phyloP scores from a whole-genome alignment of 1,140 invertebrate genomes.

The Zaprionus kolodkinae region DNA sequence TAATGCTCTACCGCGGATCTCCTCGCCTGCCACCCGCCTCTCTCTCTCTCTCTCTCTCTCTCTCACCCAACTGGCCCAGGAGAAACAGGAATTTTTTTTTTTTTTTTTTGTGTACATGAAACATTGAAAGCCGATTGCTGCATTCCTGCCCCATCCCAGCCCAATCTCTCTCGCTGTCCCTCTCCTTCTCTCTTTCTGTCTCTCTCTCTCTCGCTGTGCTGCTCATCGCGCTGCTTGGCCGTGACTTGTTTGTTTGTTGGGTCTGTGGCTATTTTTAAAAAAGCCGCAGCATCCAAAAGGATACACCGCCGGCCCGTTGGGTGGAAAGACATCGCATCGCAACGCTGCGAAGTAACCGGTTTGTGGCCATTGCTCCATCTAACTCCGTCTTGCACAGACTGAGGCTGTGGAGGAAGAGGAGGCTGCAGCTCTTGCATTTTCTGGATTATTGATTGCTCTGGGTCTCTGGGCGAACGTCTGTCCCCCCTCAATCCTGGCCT shows the following conservation, averaged over 20 bases:
- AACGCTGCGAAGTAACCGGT: constrained; percentile 30
- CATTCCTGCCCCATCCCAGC: constrained; percentile 37
- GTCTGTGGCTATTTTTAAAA: constrained; percentile 73
- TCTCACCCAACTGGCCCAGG: constrained; percentile 17
- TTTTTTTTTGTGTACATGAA: constrained; percentile 36
- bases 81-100: constrained; percentile 45
- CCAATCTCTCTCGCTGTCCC: constrained; percentile 21
- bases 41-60: no score
- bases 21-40: no score
- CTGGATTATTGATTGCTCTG: constrained; percentile 78
- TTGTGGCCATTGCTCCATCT: constrained; percentile 41
- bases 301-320: constrained; percentile 33
- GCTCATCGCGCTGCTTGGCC: constrained; percentile 55
- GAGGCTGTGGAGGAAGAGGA: no score
- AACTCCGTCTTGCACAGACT: no score
- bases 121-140: constrained; percentile 69
- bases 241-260: constrained; percentile 71
- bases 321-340: constrained; percentile 8
- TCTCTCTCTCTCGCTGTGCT: constrained; percentile 24
- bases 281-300: constrained; percentile 31
- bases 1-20: constrained; percentile 43
- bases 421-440: constrained; percentile 20
- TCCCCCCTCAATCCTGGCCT: background rate
- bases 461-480: constrained; percentile 75
- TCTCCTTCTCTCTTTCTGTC: constrained; percentile 22